Evolutionary conservation across 2,113 vertebrate species (phyloP), one percentile per base, ranked within the genome.

Genomic region (Caretta caretta): DNA sequence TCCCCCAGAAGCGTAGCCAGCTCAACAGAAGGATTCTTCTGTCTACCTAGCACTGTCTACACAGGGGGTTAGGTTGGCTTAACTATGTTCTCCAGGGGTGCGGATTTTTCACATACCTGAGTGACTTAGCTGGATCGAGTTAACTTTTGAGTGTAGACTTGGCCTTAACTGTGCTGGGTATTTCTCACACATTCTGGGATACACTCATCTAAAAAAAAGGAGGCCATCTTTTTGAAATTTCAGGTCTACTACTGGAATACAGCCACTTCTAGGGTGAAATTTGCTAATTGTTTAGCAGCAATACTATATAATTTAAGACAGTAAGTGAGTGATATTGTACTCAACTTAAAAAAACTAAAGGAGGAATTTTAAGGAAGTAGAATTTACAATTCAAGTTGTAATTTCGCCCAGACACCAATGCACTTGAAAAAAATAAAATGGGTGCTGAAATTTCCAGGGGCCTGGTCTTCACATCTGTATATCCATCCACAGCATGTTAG

Each of bases 151-250:
- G 19, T 22, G n/a, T 22, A 72, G 35, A 72, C 65, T 19, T 38
- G n/a, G 65, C 35, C 88, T 84, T 80, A 62, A 38, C 35, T 90
- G 29, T 31, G 16, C 5, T 57, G 83, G 89, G 1, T 72, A 89
- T 83, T 96, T 97, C 91, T 96, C 65, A 92, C 29, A 92, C 5
- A 1, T 84, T 94, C 22, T 6, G 80, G 90, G 94, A 84, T 62
- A 62, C 27, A 62, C 57, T 62, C 27, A 62, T 62, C 10, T 84
- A 94, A 84, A 90, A 5, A 10, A 84, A 53, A 89, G 8, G 25
- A 88, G 25, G 56, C 62, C 56, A 84, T 5, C 14, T 80, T 86
- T 90, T 62, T 79, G 78, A 72, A 95, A 88, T 17, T 57, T 29
- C 53, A 92, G 35, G 19, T 83, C 17, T 93, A 48, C 8, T 0